These are phyloP conservation scores for Poeciliopsis infans DNA, from an alignment of 2,797 vertebrate species.

Conservation along the genomic window DNA sequence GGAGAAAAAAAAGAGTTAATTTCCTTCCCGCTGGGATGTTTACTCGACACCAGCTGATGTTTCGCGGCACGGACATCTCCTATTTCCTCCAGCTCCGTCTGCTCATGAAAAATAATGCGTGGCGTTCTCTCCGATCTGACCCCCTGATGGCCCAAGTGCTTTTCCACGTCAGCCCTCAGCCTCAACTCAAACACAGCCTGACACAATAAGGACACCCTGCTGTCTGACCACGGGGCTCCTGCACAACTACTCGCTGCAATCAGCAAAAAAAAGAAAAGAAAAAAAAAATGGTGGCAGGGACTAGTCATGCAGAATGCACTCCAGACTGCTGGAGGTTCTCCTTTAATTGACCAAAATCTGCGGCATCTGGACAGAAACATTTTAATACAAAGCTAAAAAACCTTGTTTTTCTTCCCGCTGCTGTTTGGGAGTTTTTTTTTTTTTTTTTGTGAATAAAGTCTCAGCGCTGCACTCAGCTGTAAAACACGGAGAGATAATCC, in stretches of 20 bases:
- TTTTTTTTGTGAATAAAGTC: neutral
- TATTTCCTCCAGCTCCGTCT: neutral
- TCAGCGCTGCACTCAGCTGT: neutral
- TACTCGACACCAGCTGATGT: neutral
- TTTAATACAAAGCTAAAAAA: neutral
- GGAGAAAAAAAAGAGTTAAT: neutral
- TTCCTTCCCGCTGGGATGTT: neutral
- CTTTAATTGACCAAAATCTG: neutral
- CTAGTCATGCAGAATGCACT: neutral
- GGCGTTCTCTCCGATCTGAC: slow-evolving; percentile 53
- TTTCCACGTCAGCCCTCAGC: slow-evolving; percentile 38
- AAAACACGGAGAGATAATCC: slow-evolving; percentile 5
- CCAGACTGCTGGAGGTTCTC: neutral
- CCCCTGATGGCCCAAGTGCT: slow-evolving; percentile 62
- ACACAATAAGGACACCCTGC: slow-evolving; percentile 58
- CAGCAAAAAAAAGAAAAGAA: neutral
- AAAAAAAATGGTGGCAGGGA: neutral
- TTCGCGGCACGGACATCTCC: neutral
- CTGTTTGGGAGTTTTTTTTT: neutral
- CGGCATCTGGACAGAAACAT: neutral
- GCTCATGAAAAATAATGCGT: slow-evolving; percentile 1
- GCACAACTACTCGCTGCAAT: slow-evolving; percentile 4
- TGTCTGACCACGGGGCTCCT: slow-evolving; percentile 9
- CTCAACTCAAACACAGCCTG: slow-evolving; percentile 49
- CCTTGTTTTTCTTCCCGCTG: neutral